Percentiles rank a stretch among this genome's conserved stretches.
phyloP scores from a whole-genome alignment of 1,140 invertebrate genomes.

The Phocides pigmalion region DNA sequence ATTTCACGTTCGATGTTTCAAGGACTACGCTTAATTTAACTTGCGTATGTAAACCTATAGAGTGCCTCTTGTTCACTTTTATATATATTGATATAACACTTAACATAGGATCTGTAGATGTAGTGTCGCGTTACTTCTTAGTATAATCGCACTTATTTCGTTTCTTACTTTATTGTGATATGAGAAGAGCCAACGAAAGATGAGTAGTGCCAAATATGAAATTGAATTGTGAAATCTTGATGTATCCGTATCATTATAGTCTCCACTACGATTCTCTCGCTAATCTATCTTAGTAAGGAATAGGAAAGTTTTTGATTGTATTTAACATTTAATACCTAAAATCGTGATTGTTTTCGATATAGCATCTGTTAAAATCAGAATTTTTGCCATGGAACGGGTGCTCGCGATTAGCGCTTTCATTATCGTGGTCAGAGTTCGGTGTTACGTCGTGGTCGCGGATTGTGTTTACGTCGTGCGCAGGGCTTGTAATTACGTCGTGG shows the following conservation, averaged over 20 bases:
- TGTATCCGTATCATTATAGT: not conserved
- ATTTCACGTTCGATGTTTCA: slow-evolving; percentile 72
- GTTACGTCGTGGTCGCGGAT: too few species aligned
- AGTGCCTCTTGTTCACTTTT: slow-evolving; percentile 84
- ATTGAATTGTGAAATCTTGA: slow-evolving; percentile 1
- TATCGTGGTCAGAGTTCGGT: too few species aligned
- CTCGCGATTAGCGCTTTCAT: too few species aligned
- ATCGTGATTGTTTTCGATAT: too few species aligned
- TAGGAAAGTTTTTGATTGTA: too few species aligned
- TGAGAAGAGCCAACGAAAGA: slow-evolving; percentile 49
- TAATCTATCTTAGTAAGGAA: too few species aligned
- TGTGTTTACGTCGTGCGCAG: too few species aligned
- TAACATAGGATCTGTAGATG: slow-evolving; percentile 74
- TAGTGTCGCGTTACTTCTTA: slow-evolving; percentile 67
- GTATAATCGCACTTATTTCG: slow-evolving; percentile 63
- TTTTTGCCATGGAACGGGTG: too few species aligned
- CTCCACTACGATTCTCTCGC: too few species aligned
- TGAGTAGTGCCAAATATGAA: slow-evolving; percentile 69
- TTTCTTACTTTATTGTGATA: slow-evolving; percentile 49
- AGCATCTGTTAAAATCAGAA: too few species aligned
- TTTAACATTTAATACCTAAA: too few species aligned
- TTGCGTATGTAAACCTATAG: slow-evolving; percentile 83
- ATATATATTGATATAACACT: slow-evolving; percentile 80
- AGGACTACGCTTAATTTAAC: slow-evolving; percentile 78
- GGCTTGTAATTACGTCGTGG: too few species aligned